Evolutionary conservation across 1,140 invertebrate species (phyloP).

Genomic region (Lanistes nyassanus): DNA sequence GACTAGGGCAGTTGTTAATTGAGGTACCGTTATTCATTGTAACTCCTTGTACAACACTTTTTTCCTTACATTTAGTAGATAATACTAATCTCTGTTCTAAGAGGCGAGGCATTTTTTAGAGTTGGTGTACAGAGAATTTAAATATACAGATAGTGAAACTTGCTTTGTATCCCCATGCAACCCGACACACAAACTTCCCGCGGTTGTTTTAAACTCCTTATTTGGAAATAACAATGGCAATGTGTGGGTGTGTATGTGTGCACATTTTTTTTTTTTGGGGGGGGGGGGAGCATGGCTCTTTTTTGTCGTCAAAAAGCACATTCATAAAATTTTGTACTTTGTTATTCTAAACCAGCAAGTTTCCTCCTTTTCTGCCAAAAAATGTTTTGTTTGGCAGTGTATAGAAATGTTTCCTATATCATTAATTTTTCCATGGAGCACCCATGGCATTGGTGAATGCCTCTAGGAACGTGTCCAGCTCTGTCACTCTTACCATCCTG

Average conservation of each 20-base stretch:
- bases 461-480: too few relatives aligned
- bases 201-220: not conserved
- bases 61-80: too few relatives aligned
- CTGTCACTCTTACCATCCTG: too few relatives aligned
- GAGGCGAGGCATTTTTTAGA: not conserved
- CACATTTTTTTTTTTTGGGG: too few relatives aligned
- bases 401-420: not conserved
- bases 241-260: constrained; percentile 4
- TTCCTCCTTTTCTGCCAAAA: too few relatives aligned
- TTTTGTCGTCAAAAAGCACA: not conserved
- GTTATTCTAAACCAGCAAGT: not conserved
- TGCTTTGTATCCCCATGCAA: not conserved
- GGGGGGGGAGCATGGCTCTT: too few relatives aligned
- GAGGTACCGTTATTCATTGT: too few relatives aligned
- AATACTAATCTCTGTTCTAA: not conserved
- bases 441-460: too few relatives aligned
- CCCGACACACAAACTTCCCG: not conserved
- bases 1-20: too few relatives aligned
- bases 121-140: not conserved
- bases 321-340: not conserved
- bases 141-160: not conserved
- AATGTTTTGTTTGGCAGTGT: too few relatives aligned
- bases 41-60: too few relatives aligned
- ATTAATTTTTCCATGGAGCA: not conserved
- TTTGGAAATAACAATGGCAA: not conserved